Evolutionary conservation across 53 echinoderm and acorn worm genomes (phyloP), one percentile per base, ranked within the genome.

Genomic region (Patiria pectinifera): DNA sequence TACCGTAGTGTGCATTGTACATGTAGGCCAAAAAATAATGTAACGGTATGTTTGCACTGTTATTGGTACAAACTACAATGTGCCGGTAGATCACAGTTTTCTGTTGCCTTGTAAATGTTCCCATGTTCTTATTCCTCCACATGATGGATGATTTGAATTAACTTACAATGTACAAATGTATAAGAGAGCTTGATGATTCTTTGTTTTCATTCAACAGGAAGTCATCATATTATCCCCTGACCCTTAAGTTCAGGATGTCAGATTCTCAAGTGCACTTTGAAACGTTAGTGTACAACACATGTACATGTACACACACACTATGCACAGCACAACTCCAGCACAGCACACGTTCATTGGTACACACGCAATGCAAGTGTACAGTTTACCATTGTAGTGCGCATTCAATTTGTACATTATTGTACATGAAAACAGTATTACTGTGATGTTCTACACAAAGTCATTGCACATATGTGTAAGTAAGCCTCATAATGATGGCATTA

Each of bases 171-270:
- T n/a, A n/a, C n/a, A n/a, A n/a, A n/a, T n/a, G n/a, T n/a, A n/a
- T n/a, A 66, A 66, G 15, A 66, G 66, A 66, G 15, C 19, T 66
- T 66, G 15, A 11, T 7, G 66, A 16, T 66, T 14, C 15, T 3
- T 74, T 74, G 74, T 46, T 79, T 79, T 79, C 80, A 46, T 79
- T 46, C 80, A 60, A 83, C 83, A 83, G 83, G 83, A 69, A 85
- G 85, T 63, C 43, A 16, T 69, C 85, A 85, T 44, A 69, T 63
- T 85, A 69, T 85, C 47, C 35, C 85, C 16, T 63, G 85, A 46
- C 66, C 24, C 85, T 63, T 66, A 45, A 26, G 60, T 58, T 59
- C 83, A 82, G 83, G 24, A 59, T 47, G 45, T 58, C 24, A 59
- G 59, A 60, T 6, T 82, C 18, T 82, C 46, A 79, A 79, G 79